phyloP scores from a whole-genome alignment of 2,888 invertebrate genomes.

The Brachypalpus laphriformis region DNA sequence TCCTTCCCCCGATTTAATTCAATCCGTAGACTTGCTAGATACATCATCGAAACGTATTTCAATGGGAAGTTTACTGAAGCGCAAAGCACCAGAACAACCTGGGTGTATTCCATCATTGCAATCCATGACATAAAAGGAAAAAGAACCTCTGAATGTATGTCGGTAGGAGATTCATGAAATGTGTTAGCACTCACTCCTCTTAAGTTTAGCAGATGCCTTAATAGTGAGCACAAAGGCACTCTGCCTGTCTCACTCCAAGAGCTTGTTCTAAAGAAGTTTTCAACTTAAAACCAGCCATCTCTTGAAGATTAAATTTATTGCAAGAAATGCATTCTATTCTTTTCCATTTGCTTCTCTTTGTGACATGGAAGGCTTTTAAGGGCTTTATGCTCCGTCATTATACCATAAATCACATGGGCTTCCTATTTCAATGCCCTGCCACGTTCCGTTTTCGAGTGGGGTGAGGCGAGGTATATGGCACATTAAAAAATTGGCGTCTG shows the following conservation, averaged over 20 bases:
- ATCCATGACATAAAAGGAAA: not conserved
- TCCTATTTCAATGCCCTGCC: slow-evolving; percentile 43
- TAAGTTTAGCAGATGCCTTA: slow-evolving; percentile 28
- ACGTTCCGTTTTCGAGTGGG: not conserved
- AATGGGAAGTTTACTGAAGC: slow-evolving; percentile 11
- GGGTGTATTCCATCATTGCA: slow-evolving; percentile 17
- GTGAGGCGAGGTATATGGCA: slow-evolving; percentile 7
- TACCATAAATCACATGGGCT: slow-evolving; percentile 58
- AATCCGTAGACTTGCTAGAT: slow-evolving; percentile 4
- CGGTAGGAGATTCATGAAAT: slow-evolving; percentile 3
- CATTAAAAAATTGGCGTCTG: slow-evolving; percentile 58
- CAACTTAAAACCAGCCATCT: slow-evolving; percentile 30
- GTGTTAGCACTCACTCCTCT: slow-evolving; percentile 14
- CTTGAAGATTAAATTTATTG: slow-evolving; percentile 54
- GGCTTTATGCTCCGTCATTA: slow-evolving; percentile 42
- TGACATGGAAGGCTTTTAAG: slow-evolving; percentile 38
- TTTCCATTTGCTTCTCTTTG: not conserved
- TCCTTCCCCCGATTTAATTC: not conserved
- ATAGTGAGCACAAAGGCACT: not conserved
- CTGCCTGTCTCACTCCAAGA: not conserved
- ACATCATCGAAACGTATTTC: slow-evolving; percentile 32
- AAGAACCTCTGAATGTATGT: not conserved
- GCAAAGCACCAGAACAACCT: slow-evolving; percentile 17
- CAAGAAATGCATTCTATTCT: slow-evolving; percentile 50
- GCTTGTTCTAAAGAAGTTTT: slow-evolving; percentile 10